These are phyloP conservation scores for Scaptomyza cyrtandrae DNA, from an alignment of 2,888 invertebrate genomes.

Conservation along the genomic window DNA sequence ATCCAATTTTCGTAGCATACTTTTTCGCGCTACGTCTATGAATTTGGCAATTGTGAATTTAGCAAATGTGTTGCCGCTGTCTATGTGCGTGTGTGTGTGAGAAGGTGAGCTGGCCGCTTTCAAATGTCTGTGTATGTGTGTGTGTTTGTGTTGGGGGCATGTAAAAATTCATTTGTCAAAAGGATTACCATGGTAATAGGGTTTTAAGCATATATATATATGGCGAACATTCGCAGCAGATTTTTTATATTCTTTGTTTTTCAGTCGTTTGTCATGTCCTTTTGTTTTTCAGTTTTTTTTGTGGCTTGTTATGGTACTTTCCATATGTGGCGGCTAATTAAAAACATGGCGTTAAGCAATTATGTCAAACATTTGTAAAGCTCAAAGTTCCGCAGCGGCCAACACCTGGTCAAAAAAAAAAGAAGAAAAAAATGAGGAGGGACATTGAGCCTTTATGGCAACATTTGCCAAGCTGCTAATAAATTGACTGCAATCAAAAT, in stretches of 20 bases:
- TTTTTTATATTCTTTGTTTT: slow-evolving; percentile 12
- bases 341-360: slow-evolving; percentile 75
- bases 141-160: slow-evolving; percentile 44
- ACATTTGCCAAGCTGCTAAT: slow-evolving; percentile 61
- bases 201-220: slow-evolving; percentile 70
- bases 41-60: slow-evolving; percentile 37
- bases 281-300: slow-evolving; percentile 38
- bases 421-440: neutral
- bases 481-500: slow-evolving; percentile 78
- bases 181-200: slow-evolving; percentile 80
- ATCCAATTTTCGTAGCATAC: slow-evolving; percentile 66
- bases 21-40: slow-evolving; percentile 59
- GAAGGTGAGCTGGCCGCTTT: slow-evolving; percentile 35
- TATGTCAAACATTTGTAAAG: slow-evolving; percentile 70
- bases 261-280: slow-evolving; percentile 50
- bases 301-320: slow-evolving; percentile 40
- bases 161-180: slow-evolving; percentile 80
- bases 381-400: slow-evolving; percentile 10
- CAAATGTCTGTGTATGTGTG: slow-evolving; percentile 20
- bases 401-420: slow-evolving; percentile 38
- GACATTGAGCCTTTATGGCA: slow-evolving; percentile 19
- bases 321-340: slow-evolving; percentile 70
- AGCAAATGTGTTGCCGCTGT: slow-evolving; percentile 37
- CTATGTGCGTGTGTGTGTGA: slow-evolving; percentile 29
- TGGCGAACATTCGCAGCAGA: slow-evolving; percentile 55